phyloP scores from a whole-genome alignment of 2,797 vertebrate genomes.

The Mormyrops boulengeri region DNA sequence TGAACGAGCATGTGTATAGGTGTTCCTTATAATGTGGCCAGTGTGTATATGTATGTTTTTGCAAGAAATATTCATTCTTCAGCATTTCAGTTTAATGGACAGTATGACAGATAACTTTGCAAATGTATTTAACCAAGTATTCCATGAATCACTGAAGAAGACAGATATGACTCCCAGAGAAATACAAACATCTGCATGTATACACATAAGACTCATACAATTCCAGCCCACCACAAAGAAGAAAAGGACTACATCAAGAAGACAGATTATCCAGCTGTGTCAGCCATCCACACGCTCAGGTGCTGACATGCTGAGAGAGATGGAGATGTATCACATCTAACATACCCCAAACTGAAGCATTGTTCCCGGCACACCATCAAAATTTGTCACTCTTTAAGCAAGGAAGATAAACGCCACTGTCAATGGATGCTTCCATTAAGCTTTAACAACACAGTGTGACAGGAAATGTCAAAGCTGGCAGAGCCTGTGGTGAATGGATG shows the following conservation, averaged over 20 bases:
- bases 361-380: not conserved
- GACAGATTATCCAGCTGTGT: not conserved
- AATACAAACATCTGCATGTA: not conserved
- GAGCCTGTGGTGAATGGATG: not conserved
- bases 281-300: not conserved
- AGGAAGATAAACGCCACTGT: not conserved
- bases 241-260: not conserved
- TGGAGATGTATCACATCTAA: not conserved
- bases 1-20: not conserved
- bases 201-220: not conserved
- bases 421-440: not conserved
- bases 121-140: not conserved
- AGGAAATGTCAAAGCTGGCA: slow-evolving; percentile 2
- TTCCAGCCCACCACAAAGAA: not conserved
- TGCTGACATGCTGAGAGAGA: not conserved
- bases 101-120: not conserved
- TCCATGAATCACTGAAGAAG: not conserved
- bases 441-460: not conserved
- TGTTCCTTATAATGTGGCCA: not conserved
- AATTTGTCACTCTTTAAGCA: not conserved
- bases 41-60: not conserved
- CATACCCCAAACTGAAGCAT: not conserved
- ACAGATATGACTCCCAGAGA: not conserved
- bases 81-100: not conserved
- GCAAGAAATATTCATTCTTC: not conserved